Evolutionary conservation across 2,113 vertebrate genomes (phyloP).

Genomic region (Cyphomyrus discorhynchus): DNA sequence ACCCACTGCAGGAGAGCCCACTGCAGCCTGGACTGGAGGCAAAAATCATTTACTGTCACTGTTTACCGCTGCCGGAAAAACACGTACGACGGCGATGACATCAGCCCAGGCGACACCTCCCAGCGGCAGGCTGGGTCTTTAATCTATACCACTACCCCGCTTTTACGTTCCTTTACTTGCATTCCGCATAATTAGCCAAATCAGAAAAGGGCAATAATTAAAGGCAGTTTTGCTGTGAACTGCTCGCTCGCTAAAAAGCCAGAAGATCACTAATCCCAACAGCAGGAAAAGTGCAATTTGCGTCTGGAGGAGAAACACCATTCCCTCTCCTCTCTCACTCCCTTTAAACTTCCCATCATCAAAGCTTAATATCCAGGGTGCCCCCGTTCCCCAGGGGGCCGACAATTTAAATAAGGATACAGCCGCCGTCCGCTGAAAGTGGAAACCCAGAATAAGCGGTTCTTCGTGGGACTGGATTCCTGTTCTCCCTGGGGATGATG

Average conservation of each 20-base stretch:
- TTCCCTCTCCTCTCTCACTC: neutral
- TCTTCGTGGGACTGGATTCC: neutral
- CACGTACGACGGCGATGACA: neutral
- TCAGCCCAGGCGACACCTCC: neutral
- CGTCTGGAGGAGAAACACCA: neutral
- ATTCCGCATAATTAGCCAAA: neutral
- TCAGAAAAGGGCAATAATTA: neutral
- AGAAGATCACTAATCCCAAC: neutral
- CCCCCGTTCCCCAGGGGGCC: neutral
- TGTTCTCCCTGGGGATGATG: neutral
- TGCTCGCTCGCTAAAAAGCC: neutral
- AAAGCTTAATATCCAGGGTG: neutral
- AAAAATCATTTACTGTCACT: neutral
- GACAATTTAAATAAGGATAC: neutral
- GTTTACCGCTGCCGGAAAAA: neutral
- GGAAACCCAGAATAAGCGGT: neutral
- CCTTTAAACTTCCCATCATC: neutral
- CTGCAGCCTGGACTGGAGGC: neutral
- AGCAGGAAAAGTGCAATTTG: neutral
- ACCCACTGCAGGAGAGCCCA: no score
- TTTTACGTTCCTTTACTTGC: neutral
- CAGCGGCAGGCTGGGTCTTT: neutral
- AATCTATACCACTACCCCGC: neutral
- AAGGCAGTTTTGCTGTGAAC: neutral
- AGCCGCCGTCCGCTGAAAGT: neutral